These are phyloP conservation scores for Galaxias olidus DNA, from an alignment of 2,797 vertebrate species.

Conservation along the genomic window DNA sequence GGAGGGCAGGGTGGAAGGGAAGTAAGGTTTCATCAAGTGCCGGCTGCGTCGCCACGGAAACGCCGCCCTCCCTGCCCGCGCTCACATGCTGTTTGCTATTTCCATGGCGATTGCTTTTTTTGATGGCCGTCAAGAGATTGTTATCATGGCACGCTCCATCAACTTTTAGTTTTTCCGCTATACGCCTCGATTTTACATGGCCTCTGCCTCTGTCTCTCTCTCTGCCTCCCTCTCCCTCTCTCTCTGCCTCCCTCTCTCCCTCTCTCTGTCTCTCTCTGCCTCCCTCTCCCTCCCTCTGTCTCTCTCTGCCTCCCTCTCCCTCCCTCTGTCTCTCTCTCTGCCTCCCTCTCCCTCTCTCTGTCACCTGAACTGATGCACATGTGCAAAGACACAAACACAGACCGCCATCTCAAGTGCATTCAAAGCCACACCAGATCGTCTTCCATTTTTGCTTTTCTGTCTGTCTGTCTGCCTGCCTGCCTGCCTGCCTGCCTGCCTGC, in stretches of 20 bases:
- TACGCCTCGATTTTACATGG: constrained; percentile 2
- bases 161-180: constrained; percentile 9
- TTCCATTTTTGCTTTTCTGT: background rate
- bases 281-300: too few species aligned
- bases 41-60: constrained; percentile 6
- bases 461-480: background rate
- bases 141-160: constrained; percentile 20
- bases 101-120: constrained; percentile 28
- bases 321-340: constrained; percentile 1
- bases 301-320: background rate
- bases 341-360: constrained; percentile 1
- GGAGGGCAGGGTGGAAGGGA: constrained; percentile 16
- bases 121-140: constrained; percentile 19
- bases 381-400: too few species aligned
- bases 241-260: background rate
- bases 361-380: too few species aligned
- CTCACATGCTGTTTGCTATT: constrained; percentile 3
- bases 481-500: background rate
- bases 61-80: background rate
- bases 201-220: background rate
- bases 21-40: constrained; percentile 42
- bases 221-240: constrained; percentile 1
- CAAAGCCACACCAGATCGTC: background rate
- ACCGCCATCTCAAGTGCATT: too few species aligned
- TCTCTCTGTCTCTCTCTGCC: constrained; percentile 13